These are phyloP conservation scores for Spinus pinus DNA, from an alignment of 2,797 vertebrate species.

Conservation along the genomic window DNA sequence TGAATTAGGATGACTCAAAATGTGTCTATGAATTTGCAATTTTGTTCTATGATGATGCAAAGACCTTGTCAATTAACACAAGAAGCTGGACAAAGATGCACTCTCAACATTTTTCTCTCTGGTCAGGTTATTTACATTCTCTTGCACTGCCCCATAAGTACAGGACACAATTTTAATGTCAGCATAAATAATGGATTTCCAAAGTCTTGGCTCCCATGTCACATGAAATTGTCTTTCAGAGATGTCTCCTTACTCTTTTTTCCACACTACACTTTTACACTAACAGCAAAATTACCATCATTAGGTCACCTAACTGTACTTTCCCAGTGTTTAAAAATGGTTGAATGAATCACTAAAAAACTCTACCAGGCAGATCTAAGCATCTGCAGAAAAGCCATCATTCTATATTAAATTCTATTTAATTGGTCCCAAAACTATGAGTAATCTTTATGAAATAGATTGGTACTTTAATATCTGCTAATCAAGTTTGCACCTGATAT, in stretches of 20 bases:
- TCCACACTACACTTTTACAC: background rate
- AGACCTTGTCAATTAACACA: background rate
- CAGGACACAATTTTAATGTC: background rate
- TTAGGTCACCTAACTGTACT: slow-evolving; percentile 23
- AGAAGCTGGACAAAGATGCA: background rate
- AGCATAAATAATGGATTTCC: background rate
- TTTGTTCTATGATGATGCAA: background rate
- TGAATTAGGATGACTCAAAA: background rate
- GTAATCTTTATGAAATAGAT: background rate
- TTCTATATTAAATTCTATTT: background rate
- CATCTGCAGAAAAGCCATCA: background rate
- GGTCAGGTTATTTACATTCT: background rate
- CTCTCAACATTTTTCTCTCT: background rate
- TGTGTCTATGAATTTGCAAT: background rate
- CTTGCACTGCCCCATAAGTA: background rate
- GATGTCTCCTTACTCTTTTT: background rate
- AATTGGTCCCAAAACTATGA: slow-evolving; percentile 1
- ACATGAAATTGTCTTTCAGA: background rate
- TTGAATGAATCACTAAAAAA: background rate
- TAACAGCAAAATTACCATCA: background rate
- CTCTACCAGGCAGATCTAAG: slow-evolving; percentile 1
- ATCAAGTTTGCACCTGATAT: background rate
- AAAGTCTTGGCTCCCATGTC: background rate
- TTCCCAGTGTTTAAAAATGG: slow-evolving; percentile 14
- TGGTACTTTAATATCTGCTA: background rate